Evolutionary conservation across 2,113 vertebrate species (phyloP).

Genomic region (Oryzias curvinotus): DNA sequence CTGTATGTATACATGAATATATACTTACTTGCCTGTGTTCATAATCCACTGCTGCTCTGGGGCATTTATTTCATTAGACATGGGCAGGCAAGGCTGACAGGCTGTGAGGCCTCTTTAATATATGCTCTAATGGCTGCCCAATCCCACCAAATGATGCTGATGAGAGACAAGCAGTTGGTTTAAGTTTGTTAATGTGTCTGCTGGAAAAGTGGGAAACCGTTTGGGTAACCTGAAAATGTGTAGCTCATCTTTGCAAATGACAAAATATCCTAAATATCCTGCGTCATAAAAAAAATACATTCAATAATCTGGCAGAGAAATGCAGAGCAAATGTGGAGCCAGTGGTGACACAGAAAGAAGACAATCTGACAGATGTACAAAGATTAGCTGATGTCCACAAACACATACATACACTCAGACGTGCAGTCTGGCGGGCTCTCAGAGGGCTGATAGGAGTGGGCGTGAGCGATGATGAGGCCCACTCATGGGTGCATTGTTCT

Average conservation of each 20-base stretch:
- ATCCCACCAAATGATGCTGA: conserved; percentile 71
- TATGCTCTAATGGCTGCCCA: conserved; percentile 79
- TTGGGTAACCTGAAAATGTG: conserved; percentile 26
- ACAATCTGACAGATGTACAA: conserved; percentile 65
- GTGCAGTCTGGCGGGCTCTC: conserved; percentile 58
- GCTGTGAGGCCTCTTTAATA: conserved; percentile 72
- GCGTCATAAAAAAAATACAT: no score
- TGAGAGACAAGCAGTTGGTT: conserved; percentile 65
- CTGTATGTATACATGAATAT: conserved; percentile 90
- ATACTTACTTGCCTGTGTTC: conserved; percentile 83
- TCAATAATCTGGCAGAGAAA: no score
- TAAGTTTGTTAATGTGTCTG: conserved; percentile 48
- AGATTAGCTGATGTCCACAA: conserved; percentile 72
- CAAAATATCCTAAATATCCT: no score
- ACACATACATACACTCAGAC: conserved; percentile 23
- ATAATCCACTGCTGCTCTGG: conserved; percentile 85
- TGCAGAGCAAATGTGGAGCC: conserved; percentile 44
- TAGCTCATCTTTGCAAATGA: conserved; percentile 5
- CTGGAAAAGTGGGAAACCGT: conserved; percentile 19
- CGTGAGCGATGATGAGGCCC: conserved; percentile 77
- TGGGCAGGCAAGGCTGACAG: conserved; percentile 71
- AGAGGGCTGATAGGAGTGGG: conserved; percentile 75
- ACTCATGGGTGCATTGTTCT: conserved; percentile 76
- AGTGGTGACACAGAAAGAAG: conserved; percentile 44
- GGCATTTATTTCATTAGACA: conserved; percentile 83